These are phyloP conservation scores for Gari tellinella DNA, from an alignment of 2,888 invertebrate genomes.

Conservation along the genomic window DNA sequence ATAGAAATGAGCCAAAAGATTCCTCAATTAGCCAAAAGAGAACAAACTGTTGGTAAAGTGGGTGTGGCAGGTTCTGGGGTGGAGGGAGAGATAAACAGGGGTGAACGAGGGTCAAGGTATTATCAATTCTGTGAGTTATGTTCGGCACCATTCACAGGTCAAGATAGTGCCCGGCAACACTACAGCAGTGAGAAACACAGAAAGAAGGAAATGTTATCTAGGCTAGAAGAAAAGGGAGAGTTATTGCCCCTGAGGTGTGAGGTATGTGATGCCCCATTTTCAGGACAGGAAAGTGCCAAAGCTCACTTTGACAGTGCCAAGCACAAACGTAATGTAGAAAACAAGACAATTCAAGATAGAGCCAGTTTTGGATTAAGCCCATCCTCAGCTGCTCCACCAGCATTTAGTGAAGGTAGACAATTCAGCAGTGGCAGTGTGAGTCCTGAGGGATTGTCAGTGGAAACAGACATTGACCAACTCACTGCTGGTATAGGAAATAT, in stretches of 20 bases:
- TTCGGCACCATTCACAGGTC: constrained; percentile 29
- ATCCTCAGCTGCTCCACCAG: no score
- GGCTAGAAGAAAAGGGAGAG: constrained; percentile 18
- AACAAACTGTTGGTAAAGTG: background rate
- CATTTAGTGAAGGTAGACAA: no score
- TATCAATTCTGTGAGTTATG: constrained; percentile 19
- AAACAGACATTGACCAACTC: no score
- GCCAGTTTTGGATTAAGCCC: no score
- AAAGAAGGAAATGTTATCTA: constrained; percentile 34
- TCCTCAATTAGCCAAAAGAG: background rate
- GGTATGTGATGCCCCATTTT: constrained; percentile 45
- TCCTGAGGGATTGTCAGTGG: no score
- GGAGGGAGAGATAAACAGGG: no score
- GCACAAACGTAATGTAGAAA: constrained; percentile 59
- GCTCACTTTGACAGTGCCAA: constrained; percentile 64
- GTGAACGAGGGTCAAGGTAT: background rate
- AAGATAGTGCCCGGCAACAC: constrained; percentile 68
- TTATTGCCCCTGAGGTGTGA: constrained; percentile 29
- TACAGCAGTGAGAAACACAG: constrained; percentile 68
- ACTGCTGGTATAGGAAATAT: no score
- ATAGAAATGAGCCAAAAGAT: no score
- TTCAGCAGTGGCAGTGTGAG: no score
- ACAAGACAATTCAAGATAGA: constrained; percentile 18
- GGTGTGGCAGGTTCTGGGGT: background rate
- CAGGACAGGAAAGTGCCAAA: constrained; percentile 54